Base-by-base conservation (phyloP, 2,113 vertebrate species). In the Oreocharis arfaki region DNA sequence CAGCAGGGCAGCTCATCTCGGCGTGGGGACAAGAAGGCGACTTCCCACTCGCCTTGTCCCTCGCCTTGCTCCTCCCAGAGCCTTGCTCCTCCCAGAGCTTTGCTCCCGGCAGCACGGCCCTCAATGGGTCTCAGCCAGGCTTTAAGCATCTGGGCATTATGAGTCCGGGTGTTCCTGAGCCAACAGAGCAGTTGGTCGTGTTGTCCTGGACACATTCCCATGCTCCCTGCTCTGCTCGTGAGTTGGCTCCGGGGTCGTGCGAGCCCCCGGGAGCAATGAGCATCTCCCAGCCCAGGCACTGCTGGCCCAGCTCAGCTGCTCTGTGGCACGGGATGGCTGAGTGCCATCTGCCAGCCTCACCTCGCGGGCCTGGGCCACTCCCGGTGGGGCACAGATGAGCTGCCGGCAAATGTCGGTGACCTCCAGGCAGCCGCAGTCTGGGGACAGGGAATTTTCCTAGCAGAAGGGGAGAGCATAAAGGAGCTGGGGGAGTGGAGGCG, bases 1-100 rank as follows among this genome's bases (percentile, higher is more conserved):
- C 37, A 87, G 27, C 37, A 0, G 1, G 52, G 7, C 0, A 0
- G 13, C 27, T 84, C 13, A 2, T 50, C 28, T 15, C 2, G 0
- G 7, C 22, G 6, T 1, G 4, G 24, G 35, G 30, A 13, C 10
- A 9, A 30, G 46, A 41, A 82, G 26, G 47, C 0, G 9, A 39
- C 30, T 39, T 53, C 52, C 42, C 64, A 3, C 35, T n/a, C 2
- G 2, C 1, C 5, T 44, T 4, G 3, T 56, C n/a, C 39, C 24
- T 23, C 0, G 0, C 53, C 65, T 53, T 2, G 2, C 74, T 88
- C 46, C 55, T 42, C 67, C 15, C 1, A 46, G 63, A 73, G 20
- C 65, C 55, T 47, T 4, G 20, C 56, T 78, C 56, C 49, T 52
- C 64, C 18, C 2, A 33, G 67, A 56, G 49, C 52, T 30, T 35